Evolutionary conservation across 1,140 invertebrate genomes (phyloP).

Genomic region (Cherax destructor): DNA sequence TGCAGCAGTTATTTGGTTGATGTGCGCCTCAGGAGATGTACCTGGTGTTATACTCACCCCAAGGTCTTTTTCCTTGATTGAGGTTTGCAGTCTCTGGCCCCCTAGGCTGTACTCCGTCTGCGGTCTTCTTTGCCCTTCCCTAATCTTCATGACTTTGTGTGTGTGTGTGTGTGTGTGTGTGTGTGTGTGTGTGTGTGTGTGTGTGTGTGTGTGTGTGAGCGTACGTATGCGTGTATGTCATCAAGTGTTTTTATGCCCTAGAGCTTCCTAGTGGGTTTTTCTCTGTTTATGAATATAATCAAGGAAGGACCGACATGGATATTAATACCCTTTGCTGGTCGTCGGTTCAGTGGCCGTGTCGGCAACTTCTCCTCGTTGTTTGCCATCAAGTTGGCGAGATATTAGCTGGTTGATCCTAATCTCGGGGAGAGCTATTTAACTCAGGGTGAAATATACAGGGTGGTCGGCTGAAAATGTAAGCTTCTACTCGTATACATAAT

Average conservation of each 20-base stretch:
- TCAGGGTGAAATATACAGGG: background rate
- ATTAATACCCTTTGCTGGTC: background rate
- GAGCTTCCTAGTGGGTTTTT: background rate
- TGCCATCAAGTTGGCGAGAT: background rate
- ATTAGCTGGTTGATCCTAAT: background rate
- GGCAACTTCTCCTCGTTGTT: too few relatives aligned
- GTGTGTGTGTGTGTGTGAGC: background rate
- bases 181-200: background rate
- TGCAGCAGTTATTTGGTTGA: too few relatives aligned
- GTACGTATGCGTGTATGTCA: background rate
- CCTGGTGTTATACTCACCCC: too few relatives aligned
- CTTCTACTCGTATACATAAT: background rate
- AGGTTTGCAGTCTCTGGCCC: too few relatives aligned
- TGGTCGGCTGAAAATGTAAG: background rate
- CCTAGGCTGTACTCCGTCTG: too few relatives aligned
- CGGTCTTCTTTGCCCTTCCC: too few relatives aligned
- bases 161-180: too few relatives aligned
- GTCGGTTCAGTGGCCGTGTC: too few relatives aligned
- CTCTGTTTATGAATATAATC: background rate
- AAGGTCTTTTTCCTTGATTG: too few relatives aligned
- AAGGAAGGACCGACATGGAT: background rate
- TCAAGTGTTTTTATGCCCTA: background rate
- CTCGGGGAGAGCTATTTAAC: background rate
- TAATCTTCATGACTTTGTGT: too few relatives aligned
- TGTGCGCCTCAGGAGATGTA: too few relatives aligned